Evolutionary conservation across 2,888 invertebrate genomes (phyloP), one percentile per base, ranked within the genome.

Genomic region (Spatulosminthurus flaviceps): DNA sequence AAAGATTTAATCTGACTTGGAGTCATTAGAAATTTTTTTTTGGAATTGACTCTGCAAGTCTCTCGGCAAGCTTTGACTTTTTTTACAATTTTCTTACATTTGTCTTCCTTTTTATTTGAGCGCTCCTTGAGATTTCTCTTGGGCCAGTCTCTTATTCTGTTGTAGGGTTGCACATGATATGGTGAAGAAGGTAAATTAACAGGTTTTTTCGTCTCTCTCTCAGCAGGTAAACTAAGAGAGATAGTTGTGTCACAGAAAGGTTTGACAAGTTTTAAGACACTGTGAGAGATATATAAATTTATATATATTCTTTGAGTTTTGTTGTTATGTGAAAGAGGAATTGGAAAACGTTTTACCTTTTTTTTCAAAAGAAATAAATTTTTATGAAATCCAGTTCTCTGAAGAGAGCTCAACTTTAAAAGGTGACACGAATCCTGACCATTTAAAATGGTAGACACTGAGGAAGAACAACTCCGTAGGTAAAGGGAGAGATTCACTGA

Each of bases 171-270:
- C n/a, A n/a, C n/a, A n/a, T n/a, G n/a, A n/a, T n/a, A n/a, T n/a
- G n/a, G n/a, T n/a, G n/a, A n/a, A n/a, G n/a, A n/a, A n/a, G 43
- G 76, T n/a, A 76, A 76, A 76, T 76, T 67, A 76, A 76, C 76
- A 67, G 76, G 76, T 80, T 80, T 24, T 78, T 21, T 60, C 73
- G n/a, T n/a, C n/a, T n/a, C n/a, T 77, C 69, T 80, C 80, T 73
- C 80, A 77, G 80, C 77, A 80, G 80, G 80, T 61, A 77, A 80
- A 77, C 80, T 19, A n/a, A 72, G 72, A 79, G 79, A 71, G 79
- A 72, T 75, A 29, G 61, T 51, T n/a, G 67, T 76, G 66, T 42
- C 76, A 76, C 66, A 60, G 61, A 60, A 13, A 51, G 16, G 51
- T 51, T 51, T 72, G 71, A 73, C 60, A 28, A 60, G 61, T 24